Evolutionary conservation across 2,113 vertebrate genomes (phyloP).

Genomic region (Gasterosteus nipponicus): DNA sequence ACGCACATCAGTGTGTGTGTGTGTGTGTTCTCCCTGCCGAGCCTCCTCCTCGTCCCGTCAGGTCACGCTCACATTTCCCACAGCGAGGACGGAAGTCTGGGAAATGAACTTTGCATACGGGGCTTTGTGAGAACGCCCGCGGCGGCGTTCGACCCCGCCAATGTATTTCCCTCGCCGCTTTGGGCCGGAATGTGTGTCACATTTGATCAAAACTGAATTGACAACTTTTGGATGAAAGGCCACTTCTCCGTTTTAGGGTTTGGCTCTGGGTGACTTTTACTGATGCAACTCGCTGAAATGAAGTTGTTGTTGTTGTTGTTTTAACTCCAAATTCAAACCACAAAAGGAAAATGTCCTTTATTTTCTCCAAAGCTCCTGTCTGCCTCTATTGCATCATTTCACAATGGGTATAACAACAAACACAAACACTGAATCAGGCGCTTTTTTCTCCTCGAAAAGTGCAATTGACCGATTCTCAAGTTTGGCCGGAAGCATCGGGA

Average conservation of each 20-base stretch:
- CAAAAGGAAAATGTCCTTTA: slow-evolving; percentile 27
- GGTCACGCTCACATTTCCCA: slow-evolving; percentile 13
- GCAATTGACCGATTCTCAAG: not conserved
- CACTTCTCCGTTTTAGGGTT: slow-evolving; percentile 50
- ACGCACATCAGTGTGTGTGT: not conserved
- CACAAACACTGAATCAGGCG: not conserved
- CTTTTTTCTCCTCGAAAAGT: not conserved
- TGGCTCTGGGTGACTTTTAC: slow-evolving; percentile 53
- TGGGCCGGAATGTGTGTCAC: slow-evolving; percentile 33
- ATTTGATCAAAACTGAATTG: slow-evolving; percentile 58
- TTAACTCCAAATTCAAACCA: slow-evolving; percentile 55
- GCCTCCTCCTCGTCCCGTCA: slow-evolving; percentile 12
- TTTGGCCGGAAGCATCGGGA: not conserved
- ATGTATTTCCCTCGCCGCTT: slow-evolving; percentile 23
- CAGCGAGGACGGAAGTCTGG: slow-evolving; percentile 17
- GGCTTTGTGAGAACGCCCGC: slow-evolving; percentile 26
- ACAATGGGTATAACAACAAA: slow-evolving; percentile 12
- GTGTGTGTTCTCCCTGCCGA: not conserved
- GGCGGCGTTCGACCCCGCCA: slow-evolving; percentile 26
- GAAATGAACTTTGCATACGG: slow-evolving; percentile 38
- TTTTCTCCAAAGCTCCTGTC: slow-evolving; percentile 11
- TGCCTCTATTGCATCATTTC: slow-evolving; percentile 60
- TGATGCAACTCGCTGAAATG: slow-evolving; percentile 75
- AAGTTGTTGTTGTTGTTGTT: slow-evolving; percentile 63
- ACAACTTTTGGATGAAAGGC: slow-evolving; percentile 61